Evolutionary conservation across 2,888 invertebrate species (phyloP).

Genomic region (Eurois occulta): DNA sequence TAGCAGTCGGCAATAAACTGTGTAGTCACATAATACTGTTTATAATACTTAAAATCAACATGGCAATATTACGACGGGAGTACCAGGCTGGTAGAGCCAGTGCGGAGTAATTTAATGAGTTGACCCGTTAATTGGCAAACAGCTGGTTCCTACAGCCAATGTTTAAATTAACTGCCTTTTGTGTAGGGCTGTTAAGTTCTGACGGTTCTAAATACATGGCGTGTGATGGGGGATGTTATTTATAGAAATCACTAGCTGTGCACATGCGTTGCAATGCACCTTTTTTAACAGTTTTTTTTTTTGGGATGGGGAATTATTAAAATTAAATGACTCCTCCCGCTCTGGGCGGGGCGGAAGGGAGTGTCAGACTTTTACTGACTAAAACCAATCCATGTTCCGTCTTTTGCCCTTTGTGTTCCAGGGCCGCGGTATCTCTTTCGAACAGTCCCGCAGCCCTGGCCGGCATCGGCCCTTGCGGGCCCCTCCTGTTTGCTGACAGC

Average conservation of each 20-base stretch:
- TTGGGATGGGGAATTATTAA: too few relatives aligned
- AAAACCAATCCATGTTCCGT: too few relatives aligned
- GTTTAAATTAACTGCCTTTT: slow-evolving; percentile 80
- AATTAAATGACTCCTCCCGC: too few relatives aligned
- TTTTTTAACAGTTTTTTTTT: too few relatives aligned
- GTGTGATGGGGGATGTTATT: background rate
- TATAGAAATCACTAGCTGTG: background rate
- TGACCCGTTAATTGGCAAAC: slow-evolving; percentile 81
- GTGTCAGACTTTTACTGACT: too few relatives aligned
- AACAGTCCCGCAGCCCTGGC: too few relatives aligned
- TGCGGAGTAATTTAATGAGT: slow-evolving; percentile 81
- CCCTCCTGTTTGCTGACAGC: too few relatives aligned
- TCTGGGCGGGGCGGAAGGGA: too few relatives aligned
- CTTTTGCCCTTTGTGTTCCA: too few relatives aligned
- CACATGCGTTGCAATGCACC: too few relatives aligned
- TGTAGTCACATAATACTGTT: slow-evolving; percentile 29
- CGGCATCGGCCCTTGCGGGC: too few relatives aligned
- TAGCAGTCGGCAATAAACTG: slow-evolving; percentile 20
- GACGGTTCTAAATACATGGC: slow-evolving; percentile 25
- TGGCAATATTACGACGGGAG: slow-evolving; percentile 53
- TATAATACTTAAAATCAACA: slow-evolving; percentile 66
- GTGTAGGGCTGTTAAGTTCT: slow-evolving; percentile 61
- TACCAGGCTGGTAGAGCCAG: slow-evolving; percentile 70
- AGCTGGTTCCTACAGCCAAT: slow-evolving; percentile 79
- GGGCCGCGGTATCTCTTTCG: too few relatives aligned